Base-by-base conservation (phyloP, 2,888 invertebrate species). In the Temnothorax rugatulus region DNA sequence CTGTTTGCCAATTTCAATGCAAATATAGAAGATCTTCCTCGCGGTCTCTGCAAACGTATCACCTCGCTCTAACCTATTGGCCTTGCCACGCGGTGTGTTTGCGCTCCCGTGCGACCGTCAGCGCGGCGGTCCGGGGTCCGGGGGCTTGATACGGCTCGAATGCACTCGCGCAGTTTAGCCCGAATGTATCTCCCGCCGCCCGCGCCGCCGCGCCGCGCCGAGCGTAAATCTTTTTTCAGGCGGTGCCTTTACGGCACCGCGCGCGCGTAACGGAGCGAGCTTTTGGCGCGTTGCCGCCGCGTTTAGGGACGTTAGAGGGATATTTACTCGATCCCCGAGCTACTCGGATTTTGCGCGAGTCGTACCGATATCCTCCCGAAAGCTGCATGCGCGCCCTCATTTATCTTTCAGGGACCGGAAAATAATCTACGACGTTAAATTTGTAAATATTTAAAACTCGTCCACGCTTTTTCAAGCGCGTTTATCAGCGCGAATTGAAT, bases 171-270 rank as follows among this genome's bases (percentile, higher is more conserved):
- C 79, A 63, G 75, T 75, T 87, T 79, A 66, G 81, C 44, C 44
- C 63, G 68, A 66, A 83, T 59, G 52, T 44, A 68, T 68, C 29
- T 63, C 66, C 63, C 63, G 63, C 64, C 64, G 64, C n/a, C n/a
- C n/a, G n/a, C n/a, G n/a, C 25, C 15, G 1, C n/a, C 29, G 29
- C 29, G 29, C 29, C 29, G 29, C 29, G 29, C 4, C 50, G 54
- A 52, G 50, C 74, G 77, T 73, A 74, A 73, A 73, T 88, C 86
- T 95, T 97, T 97, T 96, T 97, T 97, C 90, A 7, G 52, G 38
- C 38, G 38, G 15, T 52, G 57, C 21, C 79, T 71, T 57, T 57
- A 44, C 73, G 57, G 34, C 8, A 7, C 29, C 21, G 44, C 13
- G 29, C 18, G 25, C 21, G 59, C 73, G 79, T 64, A 18, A 34